Evolutionary conservation across 2,797 vertebrate species (phyloP).

Genomic region (Parotocinclus haroldoi): DNA sequence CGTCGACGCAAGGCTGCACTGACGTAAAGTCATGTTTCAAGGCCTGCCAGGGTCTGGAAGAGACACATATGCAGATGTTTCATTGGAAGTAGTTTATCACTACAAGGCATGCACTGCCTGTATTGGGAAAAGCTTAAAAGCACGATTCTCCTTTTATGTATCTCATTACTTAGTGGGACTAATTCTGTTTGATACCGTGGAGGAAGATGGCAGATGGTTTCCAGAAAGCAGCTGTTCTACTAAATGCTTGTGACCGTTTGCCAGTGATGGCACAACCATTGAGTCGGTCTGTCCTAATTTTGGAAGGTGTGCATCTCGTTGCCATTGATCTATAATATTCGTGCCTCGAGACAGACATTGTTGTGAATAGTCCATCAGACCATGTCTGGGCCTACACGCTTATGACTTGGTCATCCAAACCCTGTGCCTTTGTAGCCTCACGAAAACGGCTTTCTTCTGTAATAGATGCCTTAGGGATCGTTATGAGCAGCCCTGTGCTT

Average conservation of each 20-base stretch:
- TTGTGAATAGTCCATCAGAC: slow-evolving; percentile 19
- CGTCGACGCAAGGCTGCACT: slow-evolving; percentile 15
- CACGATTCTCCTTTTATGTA: slow-evolving; percentile 32
- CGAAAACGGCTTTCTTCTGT: slow-evolving; percentile 20
- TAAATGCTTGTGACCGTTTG: slow-evolving; percentile 8
- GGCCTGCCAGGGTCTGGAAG: slow-evolving; percentile 37
- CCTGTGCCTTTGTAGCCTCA: slow-evolving; percentile 15
- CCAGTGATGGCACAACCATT: slow-evolving; percentile 1
- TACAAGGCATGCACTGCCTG: slow-evolving; percentile 29
- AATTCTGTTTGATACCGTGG: slow-evolving; percentile 32
- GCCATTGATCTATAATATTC: slow-evolving; percentile 21
- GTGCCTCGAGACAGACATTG: slow-evolving; percentile 39
- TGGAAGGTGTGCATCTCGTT: slow-evolving; percentile 17
- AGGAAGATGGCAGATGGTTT: slow-evolving; percentile 32
- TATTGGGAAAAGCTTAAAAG: slow-evolving; percentile 28
- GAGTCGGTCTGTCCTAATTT: slow-evolving; percentile 16
- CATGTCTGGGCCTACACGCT: slow-evolving; percentile 20
- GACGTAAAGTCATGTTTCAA: slow-evolving; percentile 32
- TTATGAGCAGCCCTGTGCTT: slow-evolving; percentile 36
- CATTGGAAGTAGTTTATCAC: slow-evolving; percentile 39
- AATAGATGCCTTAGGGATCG: slow-evolving; percentile 21
- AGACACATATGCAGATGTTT: slow-evolving; percentile 35
- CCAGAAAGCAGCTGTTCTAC: slow-evolving; percentile 20
- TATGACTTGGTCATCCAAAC: slow-evolving; percentile 10
- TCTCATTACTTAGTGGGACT: slow-evolving; percentile 31